Evolutionary conservation across 1,140 invertebrate genomes (phyloP), one percentile per base, ranked within the genome.

Genomic region (Cherax destructor): DNA sequence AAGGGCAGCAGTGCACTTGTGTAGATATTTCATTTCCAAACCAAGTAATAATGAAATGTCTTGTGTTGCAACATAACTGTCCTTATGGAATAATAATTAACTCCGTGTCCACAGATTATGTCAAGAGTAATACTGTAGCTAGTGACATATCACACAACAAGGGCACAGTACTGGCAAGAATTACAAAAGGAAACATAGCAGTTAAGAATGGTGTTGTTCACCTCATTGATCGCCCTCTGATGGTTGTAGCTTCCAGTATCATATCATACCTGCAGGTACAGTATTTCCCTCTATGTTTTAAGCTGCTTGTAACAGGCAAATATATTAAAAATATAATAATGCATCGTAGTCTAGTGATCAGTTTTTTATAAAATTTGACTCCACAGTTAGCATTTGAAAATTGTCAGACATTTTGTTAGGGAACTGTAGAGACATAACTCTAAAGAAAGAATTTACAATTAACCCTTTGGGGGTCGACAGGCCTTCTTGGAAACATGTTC

Each of bases 181-280:
- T 99, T 88, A 96, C 98, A 1, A 96, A 97, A 94, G 97, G 97
- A n/a, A 98, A 99, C 94, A 98, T 99, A 92, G 98, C 98, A 0
- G 97, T 99, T 6, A 96, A 96, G 93, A 99, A 99, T 94, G 98
- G 98, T 13, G 98, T 99, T 0, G 96, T 99, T 3, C 98, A 99
- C 95, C 95, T 99, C 49, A 99, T 99, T 93, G 97, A 97, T 91
- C 96, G 97, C 91, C 98, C 98, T 0, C 95, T 99, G 1, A 98
- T 98, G 97, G 96, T 98, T 65, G 97, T 98, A 52, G 97, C 98
- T 93, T 97, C 96, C 16, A 97, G 96, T 6, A 96, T 98, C 74
- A 96, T 96, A 91, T 96, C 98, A 93, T 98, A 98, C 93, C 94
- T 99, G 61, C 96, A 97, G 97, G 97, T 98, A 95, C 95, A 95